These are phyloP conservation scores for Redunca redunca DNA, from an alignment of 2,113 vertebrate species.

Conservation along the genomic window DNA sequence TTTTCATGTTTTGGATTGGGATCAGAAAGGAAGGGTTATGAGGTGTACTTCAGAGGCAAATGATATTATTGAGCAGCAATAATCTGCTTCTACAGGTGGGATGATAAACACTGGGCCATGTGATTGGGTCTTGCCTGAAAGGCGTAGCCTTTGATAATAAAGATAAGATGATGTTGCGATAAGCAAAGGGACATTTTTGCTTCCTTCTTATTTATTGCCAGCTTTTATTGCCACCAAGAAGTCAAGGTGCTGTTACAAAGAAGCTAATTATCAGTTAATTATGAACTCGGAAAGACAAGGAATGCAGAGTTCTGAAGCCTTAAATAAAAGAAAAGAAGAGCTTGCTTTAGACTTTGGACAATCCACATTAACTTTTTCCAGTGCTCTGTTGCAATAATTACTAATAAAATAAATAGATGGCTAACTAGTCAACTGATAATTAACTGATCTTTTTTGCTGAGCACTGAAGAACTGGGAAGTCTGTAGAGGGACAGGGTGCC, in stretches of 20 bases:
- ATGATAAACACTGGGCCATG: conserved; percentile 74
- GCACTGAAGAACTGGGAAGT: conserved; percentile 76
- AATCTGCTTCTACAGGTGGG: conserved; percentile 80
- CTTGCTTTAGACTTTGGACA: conserved; percentile 86
- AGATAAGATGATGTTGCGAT: conserved; percentile 86
- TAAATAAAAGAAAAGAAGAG: conserved; percentile 81
- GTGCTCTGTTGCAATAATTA: conserved; percentile 87
- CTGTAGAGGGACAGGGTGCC: conserved; percentile 78
- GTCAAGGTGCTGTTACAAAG: conserved; percentile 83
- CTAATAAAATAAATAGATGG: conserved; percentile 91
- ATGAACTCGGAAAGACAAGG: conserved; percentile 85
- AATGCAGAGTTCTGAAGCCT: conserved; percentile 81
- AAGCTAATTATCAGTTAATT: conserved; percentile 91
- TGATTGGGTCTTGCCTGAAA: conserved; percentile 70
- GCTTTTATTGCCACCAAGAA: conserved; percentile 84
- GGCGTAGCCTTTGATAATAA: conserved; percentile 85
- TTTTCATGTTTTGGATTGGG: conserved; percentile 18
- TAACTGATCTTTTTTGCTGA: conserved; percentile 88
- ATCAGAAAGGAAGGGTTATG: conserved; percentile 67
- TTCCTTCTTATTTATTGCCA: conserved; percentile 87
- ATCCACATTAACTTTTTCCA: conserved; percentile 78
- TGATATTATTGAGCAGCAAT: conserved; percentile 73
- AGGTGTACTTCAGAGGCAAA: conserved; percentile 67
- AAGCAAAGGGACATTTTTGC: conserved; percentile 79
- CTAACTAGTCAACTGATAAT: conserved; percentile 91